These are phyloP conservation scores for Arizona elegans DNA, from an alignment of 2,113 vertebrate genomes.

Conservation along the genomic window DNA sequence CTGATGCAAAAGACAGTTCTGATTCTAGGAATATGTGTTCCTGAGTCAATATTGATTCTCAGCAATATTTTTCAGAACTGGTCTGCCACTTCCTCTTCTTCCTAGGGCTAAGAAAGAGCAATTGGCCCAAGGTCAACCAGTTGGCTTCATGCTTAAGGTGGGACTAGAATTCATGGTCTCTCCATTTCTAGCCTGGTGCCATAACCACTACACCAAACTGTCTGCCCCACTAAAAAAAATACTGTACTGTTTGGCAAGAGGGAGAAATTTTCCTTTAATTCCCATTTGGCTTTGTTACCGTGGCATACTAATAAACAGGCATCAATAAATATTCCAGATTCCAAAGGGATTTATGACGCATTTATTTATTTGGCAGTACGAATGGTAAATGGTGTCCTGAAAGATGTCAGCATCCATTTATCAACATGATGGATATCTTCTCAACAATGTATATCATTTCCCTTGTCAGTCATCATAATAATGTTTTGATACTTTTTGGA, in stretches of 20 bases:
- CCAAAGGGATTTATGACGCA: conserved; percentile 6
- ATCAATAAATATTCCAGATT: conserved; percentile 27
- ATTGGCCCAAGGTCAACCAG: background rate
- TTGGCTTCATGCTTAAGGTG: background rate
- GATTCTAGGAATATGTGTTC: background rate
- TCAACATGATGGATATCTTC: conserved; percentile 20
- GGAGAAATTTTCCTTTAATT: background rate
- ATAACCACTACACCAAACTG: background rate
- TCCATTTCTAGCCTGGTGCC: background rate
- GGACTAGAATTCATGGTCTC: background rate
- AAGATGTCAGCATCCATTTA: conserved; percentile 20
- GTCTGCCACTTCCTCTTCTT: background rate
- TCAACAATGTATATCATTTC: conserved; percentile 13
- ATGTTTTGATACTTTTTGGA: conserved; percentile 2
- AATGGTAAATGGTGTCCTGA: background rate
- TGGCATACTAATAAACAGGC: background rate
- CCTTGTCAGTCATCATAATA: conserved; percentile 18
- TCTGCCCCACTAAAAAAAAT: background rate
- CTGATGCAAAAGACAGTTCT: background rate
- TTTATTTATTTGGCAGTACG: conserved; percentile 21
- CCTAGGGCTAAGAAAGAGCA: background rate
- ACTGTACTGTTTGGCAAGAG: background rate
- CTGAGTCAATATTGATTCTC: background rate
- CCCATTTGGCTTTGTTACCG: background rate
- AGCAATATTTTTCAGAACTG: background rate